Evolutionary conservation across 2,113 vertebrate species (phyloP).

Genomic region (Callithrix jacchus): DNA sequence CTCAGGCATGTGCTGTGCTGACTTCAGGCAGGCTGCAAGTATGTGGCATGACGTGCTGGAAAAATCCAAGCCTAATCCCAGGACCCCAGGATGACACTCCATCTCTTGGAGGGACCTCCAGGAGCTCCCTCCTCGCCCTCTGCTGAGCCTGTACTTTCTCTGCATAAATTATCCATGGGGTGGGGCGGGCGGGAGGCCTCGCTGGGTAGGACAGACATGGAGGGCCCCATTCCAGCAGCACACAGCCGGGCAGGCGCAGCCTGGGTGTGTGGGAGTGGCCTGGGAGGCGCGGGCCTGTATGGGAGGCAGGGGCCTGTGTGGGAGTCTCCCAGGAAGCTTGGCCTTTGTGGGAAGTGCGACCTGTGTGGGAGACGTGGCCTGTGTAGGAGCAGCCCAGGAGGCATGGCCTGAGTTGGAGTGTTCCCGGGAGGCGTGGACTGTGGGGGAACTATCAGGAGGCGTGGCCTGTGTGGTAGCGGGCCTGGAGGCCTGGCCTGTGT

Average conservation of each 20-base stretch:
- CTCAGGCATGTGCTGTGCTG: no score
- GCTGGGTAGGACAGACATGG: background rate
- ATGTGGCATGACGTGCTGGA: accelerated
- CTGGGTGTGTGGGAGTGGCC: background rate
- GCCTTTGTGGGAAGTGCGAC: background rate
- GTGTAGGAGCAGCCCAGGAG: no score
- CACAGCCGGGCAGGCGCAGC: no score
- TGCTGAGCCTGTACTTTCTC: background rate
- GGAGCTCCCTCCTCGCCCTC: background rate
- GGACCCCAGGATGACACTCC: background rate
- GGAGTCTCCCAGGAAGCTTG: no score
- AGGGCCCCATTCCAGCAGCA: background rate
- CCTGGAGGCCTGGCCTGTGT: no score
- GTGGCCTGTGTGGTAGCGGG: background rate
- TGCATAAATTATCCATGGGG: no score
- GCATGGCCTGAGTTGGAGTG: no score
- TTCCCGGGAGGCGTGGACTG: no score
- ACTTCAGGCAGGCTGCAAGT: background rate
- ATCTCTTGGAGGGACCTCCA: background rate
- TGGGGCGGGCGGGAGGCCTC: background rate
- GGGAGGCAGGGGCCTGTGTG: no score
- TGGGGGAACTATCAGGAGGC: no score
- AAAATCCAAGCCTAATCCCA: background rate
- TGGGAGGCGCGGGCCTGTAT: no score
- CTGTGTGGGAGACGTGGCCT: no score